Conservation (phyloP, 1,140 invertebrate genomes). For the Nephotettix cincticeps region DNA sequence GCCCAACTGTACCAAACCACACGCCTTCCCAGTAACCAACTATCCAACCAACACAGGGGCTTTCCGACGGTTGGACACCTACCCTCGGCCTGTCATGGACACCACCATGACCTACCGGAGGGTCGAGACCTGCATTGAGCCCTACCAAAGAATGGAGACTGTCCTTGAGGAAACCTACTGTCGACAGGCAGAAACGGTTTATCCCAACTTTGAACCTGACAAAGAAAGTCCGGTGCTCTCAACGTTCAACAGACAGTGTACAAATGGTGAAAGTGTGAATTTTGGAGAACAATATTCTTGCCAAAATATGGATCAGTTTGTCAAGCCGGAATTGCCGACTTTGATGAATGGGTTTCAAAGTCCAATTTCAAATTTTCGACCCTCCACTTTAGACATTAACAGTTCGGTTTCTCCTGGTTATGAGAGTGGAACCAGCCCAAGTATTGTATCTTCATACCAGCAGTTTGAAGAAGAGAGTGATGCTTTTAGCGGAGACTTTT, state of each 20-base stretch:
- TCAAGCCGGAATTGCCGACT: slow-evolving; percentile 13
- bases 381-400: slow-evolving; percentile 13
- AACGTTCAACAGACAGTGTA: not conserved
- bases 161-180: slow-evolving; percentile 1
- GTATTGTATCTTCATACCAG: slow-evolving; percentile 23
- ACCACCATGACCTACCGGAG: not conserved
- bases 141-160: slow-evolving; percentile 16
- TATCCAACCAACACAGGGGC: not conserved
- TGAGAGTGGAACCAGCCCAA: slow-evolving; percentile 29
- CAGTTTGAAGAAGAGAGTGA: slow-evolving; percentile 25
- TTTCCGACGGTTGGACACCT: slow-evolving; percentile 13
- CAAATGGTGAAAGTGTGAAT: not conserved
- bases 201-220: slow-evolving; percentile 10
- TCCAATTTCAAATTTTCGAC: slow-evolving; percentile 4
- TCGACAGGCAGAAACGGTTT: not conserved
- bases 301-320: slow-evolving; percentile 16
- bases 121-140: slow-evolving; percentile 22
- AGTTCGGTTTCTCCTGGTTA: slow-evolving; percentile 29
- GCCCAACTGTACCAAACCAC: slow-evolving; percentile 66
- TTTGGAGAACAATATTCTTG: slow-evolving; percentile 12
- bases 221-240: not conserved
- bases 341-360: not conserved
- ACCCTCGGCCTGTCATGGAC: not conserved
- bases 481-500: slow-evolving; percentile 17
- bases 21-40: slow-evolving; percentile 29